These are phyloP conservation scores for Polietes domitor DNA, from an alignment of 2,888 invertebrate genomes.

Conservation along the genomic window DNA sequence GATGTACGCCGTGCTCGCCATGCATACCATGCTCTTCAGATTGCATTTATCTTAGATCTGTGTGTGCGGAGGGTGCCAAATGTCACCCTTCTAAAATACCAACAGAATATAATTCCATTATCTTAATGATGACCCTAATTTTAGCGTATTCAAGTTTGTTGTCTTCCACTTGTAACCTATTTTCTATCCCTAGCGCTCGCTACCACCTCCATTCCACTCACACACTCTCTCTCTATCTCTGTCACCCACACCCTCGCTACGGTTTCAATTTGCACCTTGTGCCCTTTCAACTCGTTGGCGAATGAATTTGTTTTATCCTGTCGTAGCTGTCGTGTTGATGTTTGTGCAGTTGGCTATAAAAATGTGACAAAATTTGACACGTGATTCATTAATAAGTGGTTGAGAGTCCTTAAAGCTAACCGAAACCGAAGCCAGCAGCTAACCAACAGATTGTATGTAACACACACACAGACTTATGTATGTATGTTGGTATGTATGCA, in stretches of 20 bases:
- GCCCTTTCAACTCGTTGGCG: neutral
- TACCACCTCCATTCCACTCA: neutral
- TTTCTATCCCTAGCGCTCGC: neutral
- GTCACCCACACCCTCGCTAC: neutral
- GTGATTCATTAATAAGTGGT: slow-evolving; percentile 63
- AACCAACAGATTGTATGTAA: slow-evolving; percentile 20
- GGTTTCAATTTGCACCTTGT: neutral
- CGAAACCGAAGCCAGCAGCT: slow-evolving; percentile 14
- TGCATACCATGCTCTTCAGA: neutral
- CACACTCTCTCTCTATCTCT: neutral
- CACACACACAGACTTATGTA: neutral
- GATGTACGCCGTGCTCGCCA: neutral
- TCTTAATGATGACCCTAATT: slow-evolving; percentile 24
- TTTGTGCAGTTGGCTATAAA: slow-evolving; percentile 33
- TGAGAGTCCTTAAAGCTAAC: slow-evolving; percentile 37
- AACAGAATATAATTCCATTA: slow-evolving; percentile 19
- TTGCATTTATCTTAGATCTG: neutral
- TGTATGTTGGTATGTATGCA: neutral
- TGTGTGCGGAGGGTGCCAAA: neutral
- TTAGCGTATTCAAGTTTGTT: neutral
- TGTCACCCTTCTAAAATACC: neutral
- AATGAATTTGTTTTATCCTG: slow-evolving; percentile 4
- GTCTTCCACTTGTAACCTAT: neutral
- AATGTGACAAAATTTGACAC: slow-evolving; percentile 64
- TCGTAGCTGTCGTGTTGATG: neutral